Conservation (phyloP, 2,797 vertebrate genomes). For the Pseudomugil gertrudae region DNA sequence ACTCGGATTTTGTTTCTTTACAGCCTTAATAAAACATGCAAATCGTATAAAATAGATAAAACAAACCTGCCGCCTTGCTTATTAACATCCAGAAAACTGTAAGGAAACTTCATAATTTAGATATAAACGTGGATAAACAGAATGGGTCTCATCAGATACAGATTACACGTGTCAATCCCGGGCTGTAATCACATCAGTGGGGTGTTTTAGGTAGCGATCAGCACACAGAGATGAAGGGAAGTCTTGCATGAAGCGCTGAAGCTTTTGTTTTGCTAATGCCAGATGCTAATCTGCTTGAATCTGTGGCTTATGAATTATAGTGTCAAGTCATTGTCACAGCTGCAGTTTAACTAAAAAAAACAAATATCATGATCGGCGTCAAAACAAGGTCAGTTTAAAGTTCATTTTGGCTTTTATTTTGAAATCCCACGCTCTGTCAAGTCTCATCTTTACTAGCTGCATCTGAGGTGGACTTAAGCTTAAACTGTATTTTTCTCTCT, state of each 20-base stretch:
- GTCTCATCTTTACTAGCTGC: not conserved
- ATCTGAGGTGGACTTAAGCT: conserved; percentile 17
- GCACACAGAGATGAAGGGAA: not conserved
- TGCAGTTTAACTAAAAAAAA: too few species aligned
- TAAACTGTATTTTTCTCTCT: conserved; percentile 8
- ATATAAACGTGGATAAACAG: not conserved
- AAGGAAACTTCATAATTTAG: not conserved
- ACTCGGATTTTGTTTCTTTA: not conserved
- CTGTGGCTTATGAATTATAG: not conserved
- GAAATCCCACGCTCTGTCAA: not conserved
- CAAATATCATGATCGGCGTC: too few species aligned
- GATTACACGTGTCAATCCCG: not conserved
- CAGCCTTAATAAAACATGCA: too few species aligned
- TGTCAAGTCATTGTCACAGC: not conserved
- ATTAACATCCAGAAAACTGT: not conserved
- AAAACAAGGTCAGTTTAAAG: too few species aligned
- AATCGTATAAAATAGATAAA: too few species aligned
- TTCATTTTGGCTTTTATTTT: not conserved
- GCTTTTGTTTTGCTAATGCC: not conserved
- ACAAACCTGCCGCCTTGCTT: not conserved
- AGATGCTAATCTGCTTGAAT: not conserved
- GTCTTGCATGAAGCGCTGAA: not conserved
- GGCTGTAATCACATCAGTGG: not conserved
- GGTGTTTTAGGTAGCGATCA: not conserved
- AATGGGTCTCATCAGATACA: too few species aligned